Percentiles rank a stretch among this genome's conserved stretches.
phyloP scores from a whole-genome alignment of 2,113 vertebrate genomes.

The Recurvirostra avosetta region DNA sequence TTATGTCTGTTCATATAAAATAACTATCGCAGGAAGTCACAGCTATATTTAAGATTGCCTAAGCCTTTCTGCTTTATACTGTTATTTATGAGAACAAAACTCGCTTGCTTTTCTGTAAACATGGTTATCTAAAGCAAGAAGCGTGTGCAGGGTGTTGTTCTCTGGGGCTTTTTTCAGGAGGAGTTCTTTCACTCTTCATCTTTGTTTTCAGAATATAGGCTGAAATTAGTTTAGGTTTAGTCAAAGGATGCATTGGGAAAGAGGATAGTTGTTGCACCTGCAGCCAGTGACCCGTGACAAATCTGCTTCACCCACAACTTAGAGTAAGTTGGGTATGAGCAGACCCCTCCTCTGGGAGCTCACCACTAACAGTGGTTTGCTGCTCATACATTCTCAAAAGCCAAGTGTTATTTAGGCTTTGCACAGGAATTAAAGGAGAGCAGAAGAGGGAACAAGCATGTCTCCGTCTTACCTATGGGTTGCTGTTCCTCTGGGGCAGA shows the following conservation, averaged over 20 bases:
- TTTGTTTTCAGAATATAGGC: background rate
- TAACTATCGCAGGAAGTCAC: background rate
- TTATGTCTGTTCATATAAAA: background rate
- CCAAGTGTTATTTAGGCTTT: background rate
- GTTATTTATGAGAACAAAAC: background rate
- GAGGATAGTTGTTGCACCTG: background rate
- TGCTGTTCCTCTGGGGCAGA: background rate
- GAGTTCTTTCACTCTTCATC: background rate
- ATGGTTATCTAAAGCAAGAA: background rate
- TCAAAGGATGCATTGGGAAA: background rate
- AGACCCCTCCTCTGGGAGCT: background rate
- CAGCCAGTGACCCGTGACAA: background rate
- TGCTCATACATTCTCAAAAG: background rate
- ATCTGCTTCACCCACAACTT: background rate
- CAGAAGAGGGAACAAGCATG: background rate
- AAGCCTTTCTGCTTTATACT: background rate
- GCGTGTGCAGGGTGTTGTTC: rapidly evolving
- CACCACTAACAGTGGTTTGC: background rate
- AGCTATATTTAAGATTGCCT: background rate
- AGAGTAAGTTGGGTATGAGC: background rate
- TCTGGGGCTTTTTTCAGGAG: background rate
- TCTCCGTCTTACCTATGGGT: background rate
- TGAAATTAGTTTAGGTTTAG: background rate
- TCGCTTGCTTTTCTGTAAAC: background rate
- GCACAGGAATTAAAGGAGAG: background rate